These are phyloP conservation scores for Montipora capricornis DNA, from an alignment of 64 coral and sea anemone species.

Conservation along the genomic window DNA sequence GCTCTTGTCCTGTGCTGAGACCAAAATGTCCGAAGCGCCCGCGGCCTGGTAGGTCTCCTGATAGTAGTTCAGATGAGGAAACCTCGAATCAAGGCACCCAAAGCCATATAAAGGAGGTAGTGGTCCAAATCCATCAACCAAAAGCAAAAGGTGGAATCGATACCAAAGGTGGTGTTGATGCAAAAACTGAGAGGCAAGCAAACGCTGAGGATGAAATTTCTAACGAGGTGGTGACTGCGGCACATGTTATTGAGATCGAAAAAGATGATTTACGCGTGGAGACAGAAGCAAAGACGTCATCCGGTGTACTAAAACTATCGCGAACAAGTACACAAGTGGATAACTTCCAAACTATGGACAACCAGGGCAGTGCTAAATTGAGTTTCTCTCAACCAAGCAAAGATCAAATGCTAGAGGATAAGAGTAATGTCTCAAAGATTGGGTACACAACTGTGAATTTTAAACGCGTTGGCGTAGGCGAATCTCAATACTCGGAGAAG, in stretches of 20 bases:
- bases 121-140: not conserved
- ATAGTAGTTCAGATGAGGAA: conserved; percentile 59
- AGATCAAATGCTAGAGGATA: not conserved
- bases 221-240: not conserved
- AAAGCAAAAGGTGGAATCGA: not conserved
- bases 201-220: not conserved
- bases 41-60: not conserved
- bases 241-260: not conserved
- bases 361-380: not conserved
- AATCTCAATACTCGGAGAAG: not conserved
- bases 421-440: not conserved
- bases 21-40: not conserved
- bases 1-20: not conserved
- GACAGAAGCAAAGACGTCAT: no score
- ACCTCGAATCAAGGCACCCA: not conserved
- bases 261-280: no score
- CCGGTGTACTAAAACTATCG: no score
- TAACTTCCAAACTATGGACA: not conserved
- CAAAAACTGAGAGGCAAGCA: not conserved
- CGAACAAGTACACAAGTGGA: no score
- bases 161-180: no score
- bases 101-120: not conserved
- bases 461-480: not conserved
- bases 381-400: not conserved
- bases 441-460: not conserved